Conservation (phyloP, 2,888 invertebrate species). For the Pristionchus mayeri region DNA sequence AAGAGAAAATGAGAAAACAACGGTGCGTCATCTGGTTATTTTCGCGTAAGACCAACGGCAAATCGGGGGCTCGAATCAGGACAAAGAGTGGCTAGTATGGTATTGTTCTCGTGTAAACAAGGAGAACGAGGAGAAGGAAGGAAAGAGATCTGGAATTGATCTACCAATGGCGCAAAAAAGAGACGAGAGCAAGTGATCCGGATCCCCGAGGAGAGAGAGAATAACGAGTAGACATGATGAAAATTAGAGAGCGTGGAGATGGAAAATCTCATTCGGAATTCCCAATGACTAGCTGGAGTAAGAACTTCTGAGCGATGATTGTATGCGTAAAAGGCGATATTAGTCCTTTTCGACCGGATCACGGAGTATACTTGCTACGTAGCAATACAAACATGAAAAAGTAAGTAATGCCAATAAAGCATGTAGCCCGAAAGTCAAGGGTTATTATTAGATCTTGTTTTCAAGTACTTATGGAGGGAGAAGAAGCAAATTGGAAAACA, state of each 20-base stretch:
- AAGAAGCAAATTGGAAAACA: neutral
- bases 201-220: too few relatives aligned
- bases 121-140: neutral
- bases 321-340: neutral
- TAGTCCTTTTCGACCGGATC: too few relatives aligned
- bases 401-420: too few relatives aligned
- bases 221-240: too few relatives aligned
- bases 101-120: neutral
- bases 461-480: too few relatives aligned
- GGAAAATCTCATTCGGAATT: neutral
- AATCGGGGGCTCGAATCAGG: too few relatives aligned
- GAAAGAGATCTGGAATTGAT: constrained; percentile 40
- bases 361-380: too few relatives aligned
- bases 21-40: neutral
- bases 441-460: too few relatives aligned
- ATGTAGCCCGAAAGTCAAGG: too few relatives aligned
- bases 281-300: neutral
- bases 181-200: too few relatives aligned
- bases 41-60: neutral
- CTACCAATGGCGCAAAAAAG: neutral
- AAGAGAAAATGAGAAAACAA: neutral
- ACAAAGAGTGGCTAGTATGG: neutral
- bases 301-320: neutral
- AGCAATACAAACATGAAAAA: too few relatives aligned
- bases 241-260: neutral